These are phyloP conservation scores for Drosophila prostipennis DNA, from an alignment of 2,888 invertebrate genomes.

Conservation along the genomic window DNA sequence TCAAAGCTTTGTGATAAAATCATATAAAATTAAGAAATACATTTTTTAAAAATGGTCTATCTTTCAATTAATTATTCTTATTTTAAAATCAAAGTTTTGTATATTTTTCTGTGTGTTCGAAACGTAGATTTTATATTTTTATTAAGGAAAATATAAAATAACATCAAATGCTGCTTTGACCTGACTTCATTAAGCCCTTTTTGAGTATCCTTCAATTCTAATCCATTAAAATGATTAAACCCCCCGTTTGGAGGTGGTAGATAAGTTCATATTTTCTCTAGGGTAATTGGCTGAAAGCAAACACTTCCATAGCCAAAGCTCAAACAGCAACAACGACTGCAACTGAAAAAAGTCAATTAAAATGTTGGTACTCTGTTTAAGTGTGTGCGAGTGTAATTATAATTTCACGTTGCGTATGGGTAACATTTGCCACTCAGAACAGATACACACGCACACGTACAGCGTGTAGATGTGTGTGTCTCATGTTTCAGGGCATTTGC, in stretches of 20 bases:
- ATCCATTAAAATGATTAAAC: conserved; percentile 21
- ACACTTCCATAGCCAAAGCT: conserved; percentile 17
- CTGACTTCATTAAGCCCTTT: neutral
- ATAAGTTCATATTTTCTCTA: conserved; percentile 10
- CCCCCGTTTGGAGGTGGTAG: no score
- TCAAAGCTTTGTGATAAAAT: no score
- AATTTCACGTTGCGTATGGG: conserved; percentile 61
- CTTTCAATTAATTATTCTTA: no score
- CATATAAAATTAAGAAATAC: no score
- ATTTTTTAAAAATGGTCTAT: no score
- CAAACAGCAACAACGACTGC: conserved; percentile 9
- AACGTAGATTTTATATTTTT: no score
- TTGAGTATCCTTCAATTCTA: conserved; percentile 4
- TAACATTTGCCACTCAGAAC: conserved; percentile 36
- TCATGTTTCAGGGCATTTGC: conserved; percentile 32
- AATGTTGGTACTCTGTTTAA: conserved; percentile 38
- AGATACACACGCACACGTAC: conserved; percentile 14
- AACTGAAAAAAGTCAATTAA: conserved; percentile 53
- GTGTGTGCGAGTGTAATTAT: conserved; percentile 47
- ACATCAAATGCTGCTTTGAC: neutral
- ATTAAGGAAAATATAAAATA: no score
- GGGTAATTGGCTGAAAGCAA: conserved; percentile 29
- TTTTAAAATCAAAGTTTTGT: no score
- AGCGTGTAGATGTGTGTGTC: conserved; percentile 14
- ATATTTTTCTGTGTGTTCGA: no score